Conservation (phyloP, 2,888 invertebrate species). For the Cryptophagus acutangulus region DNA sequence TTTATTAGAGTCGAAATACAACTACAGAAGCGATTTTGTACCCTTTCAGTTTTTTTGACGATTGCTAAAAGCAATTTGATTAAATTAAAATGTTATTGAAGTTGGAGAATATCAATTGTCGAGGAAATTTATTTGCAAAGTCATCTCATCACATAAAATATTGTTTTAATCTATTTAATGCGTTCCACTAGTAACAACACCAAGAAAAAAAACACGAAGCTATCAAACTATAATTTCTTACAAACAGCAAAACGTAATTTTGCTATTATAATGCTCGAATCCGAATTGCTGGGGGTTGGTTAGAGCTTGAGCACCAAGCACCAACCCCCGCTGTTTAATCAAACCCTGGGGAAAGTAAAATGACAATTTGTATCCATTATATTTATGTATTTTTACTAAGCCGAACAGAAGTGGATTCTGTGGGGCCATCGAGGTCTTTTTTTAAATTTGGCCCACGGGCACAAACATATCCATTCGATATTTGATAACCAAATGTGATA, state of each 20-base stretch:
- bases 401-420: conserved; percentile 36
- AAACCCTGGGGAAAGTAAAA: conserved; percentile 43
- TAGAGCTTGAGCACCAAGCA: conserved; percentile 4
- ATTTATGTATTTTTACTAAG: conserved; percentile 47
- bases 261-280: too few species aligned
- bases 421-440: conserved; percentile 31
- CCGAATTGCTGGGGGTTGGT: too few species aligned
- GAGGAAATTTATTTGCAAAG: neutral
- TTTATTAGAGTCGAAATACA: conserved; percentile 5
- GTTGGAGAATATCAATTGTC: conserved; percentile 1
- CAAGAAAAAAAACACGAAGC: conserved; percentile 2
- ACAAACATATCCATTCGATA: conserved; percentile 40
- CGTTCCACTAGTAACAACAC: neutral
- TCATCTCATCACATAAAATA: conserved; percentile 2
- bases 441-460: conserved; percentile 41
- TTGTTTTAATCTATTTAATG: conserved; percentile 3
- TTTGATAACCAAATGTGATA: conserved; percentile 43
- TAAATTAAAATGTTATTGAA: too few species aligned
- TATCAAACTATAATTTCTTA: conserved; percentile 7
- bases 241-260: too few species aligned
- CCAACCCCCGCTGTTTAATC: conserved; percentile 38
- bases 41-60: too few species aligned
- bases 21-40: too few species aligned
- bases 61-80: too few species aligned
- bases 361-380: conserved; percentile 47